These are phyloP conservation scores for Cloeon dipterum DNA, from an alignment of 2,888 invertebrate genomes.

Conservation along the genomic window DNA sequence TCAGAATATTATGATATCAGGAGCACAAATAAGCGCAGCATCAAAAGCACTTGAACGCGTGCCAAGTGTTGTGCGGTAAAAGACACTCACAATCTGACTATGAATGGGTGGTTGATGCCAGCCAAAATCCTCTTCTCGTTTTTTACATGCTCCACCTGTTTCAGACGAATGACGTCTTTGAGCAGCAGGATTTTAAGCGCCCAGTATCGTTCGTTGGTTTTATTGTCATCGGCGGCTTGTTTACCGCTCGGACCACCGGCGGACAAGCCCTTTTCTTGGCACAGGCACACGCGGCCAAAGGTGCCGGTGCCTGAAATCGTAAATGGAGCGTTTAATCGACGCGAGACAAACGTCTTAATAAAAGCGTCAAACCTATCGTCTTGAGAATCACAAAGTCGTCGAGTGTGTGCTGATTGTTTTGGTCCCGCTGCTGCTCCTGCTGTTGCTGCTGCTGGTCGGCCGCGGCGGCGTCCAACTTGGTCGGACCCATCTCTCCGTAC, in stretches of 20 bases:
- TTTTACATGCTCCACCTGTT: constrained; percentile 93
- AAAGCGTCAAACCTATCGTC: constrained; percentile 79
- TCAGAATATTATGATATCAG: too few relatives aligned
- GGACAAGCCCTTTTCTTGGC: constrained; percentile 44
- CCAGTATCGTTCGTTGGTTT: constrained; percentile 26
- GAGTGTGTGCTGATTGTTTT: constrained; percentile 15
- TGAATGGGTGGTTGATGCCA: constrained; percentile 84
- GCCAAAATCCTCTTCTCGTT: constrained; percentile 87
- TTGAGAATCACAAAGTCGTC: constrained; percentile 70
- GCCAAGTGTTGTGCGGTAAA: neutral
- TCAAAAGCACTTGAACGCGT: neutral
- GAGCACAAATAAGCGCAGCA: too few relatives aligned
- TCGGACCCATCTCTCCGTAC: too few relatives aligned
- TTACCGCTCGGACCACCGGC: constrained; percentile 21
- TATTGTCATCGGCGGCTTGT: constrained; percentile 18
- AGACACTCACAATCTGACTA: constrained; percentile 68
- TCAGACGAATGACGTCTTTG: constrained; percentile 76
- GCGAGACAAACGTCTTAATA: too few relatives aligned
- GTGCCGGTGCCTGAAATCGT: constrained; percentile 66
- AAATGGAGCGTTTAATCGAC: constrained; percentile 3
- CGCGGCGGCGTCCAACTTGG: too few relatives aligned
- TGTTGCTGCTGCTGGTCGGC: too few relatives aligned
- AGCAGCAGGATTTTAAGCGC: constrained; percentile 91
- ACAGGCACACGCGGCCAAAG: constrained; percentile 83
- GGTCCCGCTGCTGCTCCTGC: too few relatives aligned